These are phyloP conservation scores for Cotesia vestalis DNA, from an alignment of 1,140 invertebrate species.

Conservation along the genomic window DNA sequence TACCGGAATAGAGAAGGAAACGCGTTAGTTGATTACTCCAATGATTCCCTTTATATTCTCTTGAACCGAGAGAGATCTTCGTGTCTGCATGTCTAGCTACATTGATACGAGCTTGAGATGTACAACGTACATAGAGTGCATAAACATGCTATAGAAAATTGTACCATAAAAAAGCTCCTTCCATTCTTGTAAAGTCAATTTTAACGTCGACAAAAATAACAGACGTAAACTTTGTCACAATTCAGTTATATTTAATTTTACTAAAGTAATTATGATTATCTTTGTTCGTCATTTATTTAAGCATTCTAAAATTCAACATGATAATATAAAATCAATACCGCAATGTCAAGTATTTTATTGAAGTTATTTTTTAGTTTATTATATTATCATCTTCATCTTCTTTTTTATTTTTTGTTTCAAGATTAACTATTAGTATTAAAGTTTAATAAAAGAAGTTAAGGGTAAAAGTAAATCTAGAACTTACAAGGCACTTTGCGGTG, in stretches of 20 bases:
- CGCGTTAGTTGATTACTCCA: background rate
- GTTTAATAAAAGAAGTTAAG: slow-evolving; percentile 48
- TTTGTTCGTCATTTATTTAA: too few relatives aligned
- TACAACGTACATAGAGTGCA: background rate
- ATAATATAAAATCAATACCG: too few relatives aligned
- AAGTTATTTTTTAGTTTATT: too few relatives aligned
- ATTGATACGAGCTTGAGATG: background rate
- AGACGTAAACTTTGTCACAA: too few relatives aligned
- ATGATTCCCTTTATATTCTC: background rate
- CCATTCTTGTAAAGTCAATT: too few relatives aligned
- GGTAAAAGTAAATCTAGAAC: slow-evolving; percentile 30
- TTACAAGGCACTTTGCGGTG: slow-evolving; percentile 49
- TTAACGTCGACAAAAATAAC: too few relatives aligned
- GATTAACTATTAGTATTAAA: background rate
- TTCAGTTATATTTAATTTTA: too few relatives aligned
- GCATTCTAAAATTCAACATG: too few relatives aligned
- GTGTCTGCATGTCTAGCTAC: background rate
- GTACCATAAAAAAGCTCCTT: too few relatives aligned
- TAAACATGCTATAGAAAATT: background rate
- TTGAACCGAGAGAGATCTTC: background rate
- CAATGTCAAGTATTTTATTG: too few relatives aligned
- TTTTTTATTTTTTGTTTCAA: background rate
- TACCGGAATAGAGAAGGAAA: slow-evolving; percentile 22
- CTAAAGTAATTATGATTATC: too few relatives aligned
- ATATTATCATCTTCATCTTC: too few relatives aligned